Evolutionary conservation across 2,797 vertebrate species (phyloP), one percentile per base, ranked within the genome.

Genomic region (Betta splendens): DNA sequence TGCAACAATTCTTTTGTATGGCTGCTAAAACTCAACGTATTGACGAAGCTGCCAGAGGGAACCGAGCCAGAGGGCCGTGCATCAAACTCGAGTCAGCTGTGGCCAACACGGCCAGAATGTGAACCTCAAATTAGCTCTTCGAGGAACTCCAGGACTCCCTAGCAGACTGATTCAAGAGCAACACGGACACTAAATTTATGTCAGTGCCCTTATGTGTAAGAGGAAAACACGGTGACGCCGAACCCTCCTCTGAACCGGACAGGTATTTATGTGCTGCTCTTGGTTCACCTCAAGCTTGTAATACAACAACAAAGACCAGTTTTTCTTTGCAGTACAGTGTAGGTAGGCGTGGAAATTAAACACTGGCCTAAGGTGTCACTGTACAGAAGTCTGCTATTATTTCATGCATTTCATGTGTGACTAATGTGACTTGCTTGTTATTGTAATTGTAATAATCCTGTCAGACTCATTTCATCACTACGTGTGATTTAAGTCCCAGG

Each of bases 51-150:
- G 68, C 72, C 70, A 74, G 50, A 60, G 59, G 61, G 60, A 77
- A 43, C 31, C 4, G 45, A 47, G 71, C 64, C 69, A 66, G 64
- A 37, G 21, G 31, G 55, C 65, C 20, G 49, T 53, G 53, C 64
- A 79, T 79, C 60, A 69, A 72, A 66, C 44, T 32, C 40, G 20
- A 66, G 64, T 75, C 65, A 59, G 66, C 46, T 48, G 53, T 37
- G 64, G 73, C 59, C 48, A 56, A 64, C 64, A 18, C 13, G 20
- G 49, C 60, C 57, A 79, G 72, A 77, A 63, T 43, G 61, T 17
- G n/a, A 60, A 69, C 66, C 77, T 81, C 46, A 69, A 83, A 76
- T 82, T 56, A 82, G 76, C 72, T 75, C 28, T 60, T 66, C 65
- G 52, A 72, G 72, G 69, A 78, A 77, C 59, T 77, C 62, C 68